phyloP scores from a whole-genome alignment of 2,113 vertebrate species.

The Prochilodus magdalenae region DNA sequence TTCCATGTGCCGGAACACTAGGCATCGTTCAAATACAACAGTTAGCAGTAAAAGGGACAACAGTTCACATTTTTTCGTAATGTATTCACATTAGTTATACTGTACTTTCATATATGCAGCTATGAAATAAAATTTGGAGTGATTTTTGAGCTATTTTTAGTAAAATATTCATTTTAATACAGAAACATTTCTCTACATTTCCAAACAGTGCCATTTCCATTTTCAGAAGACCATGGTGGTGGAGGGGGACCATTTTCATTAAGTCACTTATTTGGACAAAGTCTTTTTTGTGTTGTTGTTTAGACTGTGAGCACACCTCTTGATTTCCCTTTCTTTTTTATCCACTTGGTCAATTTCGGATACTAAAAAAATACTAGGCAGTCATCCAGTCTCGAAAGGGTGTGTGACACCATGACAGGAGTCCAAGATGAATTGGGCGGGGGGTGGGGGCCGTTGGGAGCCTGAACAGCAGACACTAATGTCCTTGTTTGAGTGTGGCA shows the following conservation, averaged over 20 bases:
- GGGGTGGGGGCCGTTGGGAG: constrained; percentile 62
- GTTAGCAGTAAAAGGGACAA: constrained; percentile 79
- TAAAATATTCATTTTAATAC: constrained; percentile 78
- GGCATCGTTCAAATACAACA: constrained; percentile 80
- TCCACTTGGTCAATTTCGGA: constrained; percentile 26
- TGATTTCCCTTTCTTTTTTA: constrained; percentile 52
- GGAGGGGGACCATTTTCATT: constrained; percentile 13
- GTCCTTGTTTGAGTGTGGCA: constrained; percentile 70
- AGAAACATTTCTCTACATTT: constrained; percentile 67
- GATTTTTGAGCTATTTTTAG: constrained; percentile 71
- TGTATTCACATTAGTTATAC: constrained; percentile 79
- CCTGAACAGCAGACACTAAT: constrained; percentile 67
- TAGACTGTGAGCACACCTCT: constrained; percentile 43
- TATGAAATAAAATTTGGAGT: constrained; percentile 74
- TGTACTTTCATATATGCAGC: constrained; percentile 78
- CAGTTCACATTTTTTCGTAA: constrained; percentile 75
- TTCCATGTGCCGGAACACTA: constrained; percentile 78
- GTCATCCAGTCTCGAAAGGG: constrained; percentile 51
- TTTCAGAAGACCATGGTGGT: constrained; percentile 16
- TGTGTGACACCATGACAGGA: constrained; percentile 69
- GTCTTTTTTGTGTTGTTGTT: constrained; percentile 18
- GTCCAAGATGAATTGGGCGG: constrained; percentile 58
- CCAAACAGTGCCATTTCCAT: constrained; percentile 18
- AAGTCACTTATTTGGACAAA: neutral
- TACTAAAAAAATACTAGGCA: constrained; percentile 34